Evolutionary conservation across 2,888 invertebrate species (phyloP).

Genomic region (Drosophila hamatofila): DNA sequence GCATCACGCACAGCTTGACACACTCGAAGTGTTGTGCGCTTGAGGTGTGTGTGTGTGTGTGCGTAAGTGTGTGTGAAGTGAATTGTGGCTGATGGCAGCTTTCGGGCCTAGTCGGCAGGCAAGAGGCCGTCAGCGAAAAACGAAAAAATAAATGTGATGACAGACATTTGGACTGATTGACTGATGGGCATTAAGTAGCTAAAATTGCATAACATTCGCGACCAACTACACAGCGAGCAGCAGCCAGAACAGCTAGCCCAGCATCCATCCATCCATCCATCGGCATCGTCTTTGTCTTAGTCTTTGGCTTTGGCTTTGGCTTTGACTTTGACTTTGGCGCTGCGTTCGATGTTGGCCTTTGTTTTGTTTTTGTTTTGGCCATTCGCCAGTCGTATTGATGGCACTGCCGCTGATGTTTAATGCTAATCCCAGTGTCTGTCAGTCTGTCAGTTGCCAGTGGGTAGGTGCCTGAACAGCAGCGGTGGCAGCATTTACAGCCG

Average conservation of each 20-base stretch:
- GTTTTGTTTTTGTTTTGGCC: slow-evolving; percentile 41
- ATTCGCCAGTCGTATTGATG: slow-evolving; percentile 51
- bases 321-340: slow-evolving; percentile 22
- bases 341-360: slow-evolving; percentile 28
- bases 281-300: slow-evolving; percentile 31
- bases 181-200: slow-evolving; percentile 80
- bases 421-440: slow-evolving; percentile 79
- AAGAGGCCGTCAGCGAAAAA: slow-evolving; percentile 25
- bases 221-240: slow-evolving; percentile 4
- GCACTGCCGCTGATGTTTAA: slow-evolving; percentile 62
- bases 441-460: slow-evolving; percentile 50
- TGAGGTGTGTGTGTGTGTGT: background rate
- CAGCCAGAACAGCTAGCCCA: slow-evolving; percentile 1
- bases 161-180: slow-evolving; percentile 77
- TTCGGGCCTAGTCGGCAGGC: slow-evolving; percentile 1
- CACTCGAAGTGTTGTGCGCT: background rate
- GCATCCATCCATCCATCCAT: slow-evolving; percentile 17
- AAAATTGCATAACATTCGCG: slow-evolving; percentile 73
- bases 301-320: slow-evolving; percentile 12
- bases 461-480: slow-evolving; percentile 33
- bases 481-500: slow-evolving; percentile 7
- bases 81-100: slow-evolving; percentile 10
- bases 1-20: slow-evolving; percentile 10
- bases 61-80: slow-evolving; percentile 3
- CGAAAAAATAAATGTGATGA: slow-evolving; percentile 65